Evolutionary conservation across 2,888 invertebrate genomes (phyloP), one percentile per base, ranked within the genome.

Genomic region (Theretra japonica): DNA sequence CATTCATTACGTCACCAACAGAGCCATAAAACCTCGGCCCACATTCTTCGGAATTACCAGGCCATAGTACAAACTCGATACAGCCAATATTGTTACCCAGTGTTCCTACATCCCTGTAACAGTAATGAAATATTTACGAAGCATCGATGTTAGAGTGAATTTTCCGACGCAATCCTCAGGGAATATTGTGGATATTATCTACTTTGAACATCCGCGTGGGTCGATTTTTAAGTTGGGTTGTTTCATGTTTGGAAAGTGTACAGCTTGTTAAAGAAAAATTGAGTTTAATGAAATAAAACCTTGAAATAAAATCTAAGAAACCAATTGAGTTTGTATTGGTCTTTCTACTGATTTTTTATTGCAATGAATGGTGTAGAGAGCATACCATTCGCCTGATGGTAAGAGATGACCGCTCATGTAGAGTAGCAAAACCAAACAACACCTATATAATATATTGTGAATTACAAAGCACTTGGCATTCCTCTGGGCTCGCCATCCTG

Each of bases 71-170:
- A 53, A 53, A 53, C 6, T 53, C 53, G n/a, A 53, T 33, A 41
- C 65, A 65, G 48, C 48, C 48, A 48, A 65, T 65, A 65, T 65
- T 48, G 41, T 65, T 65, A 65, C 48, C 65, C 48, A 23, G 65
- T 23, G 4, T 65, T 62, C 23, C 65, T 65, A 65, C 41, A 41
- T 41, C 60, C 23, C 23, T 48, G 48, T 48, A 48, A 48, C 65
- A 65, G 23, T 65, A 65, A 65, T 65, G 65, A 48, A 65, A 65
- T 65, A 65, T 65, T 65, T 65, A 65, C 65, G 65, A 65, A 65
- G 65, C 65, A 65, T 41, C 7, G 62, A 65, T 17, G 21, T 4
- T 65, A 17, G 17, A 65, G 48, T 65, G 65, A 48, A 65, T 48
- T 48, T 65, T 2, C 65, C 19, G 11, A 23, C 23, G 23, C 65